Evolutionary conservation across 1,140 invertebrate genomes (phyloP).

Genomic region (Metopolophium dirhodum): DNA sequence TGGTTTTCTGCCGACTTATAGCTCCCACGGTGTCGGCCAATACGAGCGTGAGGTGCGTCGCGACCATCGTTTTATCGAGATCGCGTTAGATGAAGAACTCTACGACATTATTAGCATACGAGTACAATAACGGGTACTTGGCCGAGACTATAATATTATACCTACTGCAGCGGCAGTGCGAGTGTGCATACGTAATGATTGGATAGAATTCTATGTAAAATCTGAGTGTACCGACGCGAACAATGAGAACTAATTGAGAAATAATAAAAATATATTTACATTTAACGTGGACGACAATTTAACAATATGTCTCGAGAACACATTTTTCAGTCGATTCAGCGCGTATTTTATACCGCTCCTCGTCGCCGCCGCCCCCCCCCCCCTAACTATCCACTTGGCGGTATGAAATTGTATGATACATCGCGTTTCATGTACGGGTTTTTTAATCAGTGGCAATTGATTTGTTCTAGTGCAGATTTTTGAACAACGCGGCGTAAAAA

Average conservation of each 20-base stretch:
- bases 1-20: no score
- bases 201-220: background rate
- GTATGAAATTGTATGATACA: background rate
- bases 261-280: conserved; percentile 1
- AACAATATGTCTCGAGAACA: background rate
- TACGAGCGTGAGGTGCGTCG: no score
- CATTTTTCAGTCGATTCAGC: background rate
- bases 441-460: background rate
- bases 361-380: no score
- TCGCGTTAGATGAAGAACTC: background rate
- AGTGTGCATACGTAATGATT: background rate
- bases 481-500: background rate
- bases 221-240: background rate
- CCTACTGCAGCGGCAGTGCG: no score
- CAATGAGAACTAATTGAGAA: background rate
- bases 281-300: background rate
- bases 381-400: no score
- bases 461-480: background rate
- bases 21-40: no score
- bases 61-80: background rate
- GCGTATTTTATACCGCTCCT: background rate
- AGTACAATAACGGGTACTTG: background rate
- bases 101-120: background rate
- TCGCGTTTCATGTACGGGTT: background rate
- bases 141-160: background rate